These are phyloP conservation scores for Ictalurus punctatus DNA, from an alignment of 2,113 vertebrate species.

Conservation along the genomic window DNA sequence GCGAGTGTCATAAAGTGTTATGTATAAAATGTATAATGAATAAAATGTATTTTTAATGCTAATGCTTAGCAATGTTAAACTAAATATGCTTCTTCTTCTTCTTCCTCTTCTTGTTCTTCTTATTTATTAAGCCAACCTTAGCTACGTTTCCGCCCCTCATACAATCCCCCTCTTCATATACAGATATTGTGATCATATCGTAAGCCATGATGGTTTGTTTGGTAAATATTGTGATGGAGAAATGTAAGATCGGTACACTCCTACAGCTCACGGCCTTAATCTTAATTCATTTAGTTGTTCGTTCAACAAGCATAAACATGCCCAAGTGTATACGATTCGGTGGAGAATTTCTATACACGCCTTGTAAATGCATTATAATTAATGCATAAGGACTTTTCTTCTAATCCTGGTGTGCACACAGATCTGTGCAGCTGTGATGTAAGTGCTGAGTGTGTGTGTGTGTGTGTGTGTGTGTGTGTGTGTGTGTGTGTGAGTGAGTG, in stretches of 20 bases:
- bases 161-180: neutral
- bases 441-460: neutral
- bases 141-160: neutral
- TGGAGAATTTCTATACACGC: neutral
- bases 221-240: neutral
- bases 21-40: no score
- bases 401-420: neutral
- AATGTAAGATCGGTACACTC: neutral
- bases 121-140: neutral
- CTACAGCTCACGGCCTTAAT: neutral
- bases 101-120: neutral
- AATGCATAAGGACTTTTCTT: neutral
- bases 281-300: neutral
- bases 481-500: conserved; percentile 4
- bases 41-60: no score
- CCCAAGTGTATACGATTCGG: neutral
- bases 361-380: neutral
- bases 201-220: neutral
- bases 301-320: neutral
- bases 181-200: neutral
- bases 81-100: no score
- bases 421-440: neutral
- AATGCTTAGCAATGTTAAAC: no score
- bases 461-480: neutral
- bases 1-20: no score